Percentiles rank a stretch among this genome's conserved stretches.
phyloP scores from a whole-genome alignment of 2,113 vertebrate species.

The Dendrocopos noguchii region DNA sequence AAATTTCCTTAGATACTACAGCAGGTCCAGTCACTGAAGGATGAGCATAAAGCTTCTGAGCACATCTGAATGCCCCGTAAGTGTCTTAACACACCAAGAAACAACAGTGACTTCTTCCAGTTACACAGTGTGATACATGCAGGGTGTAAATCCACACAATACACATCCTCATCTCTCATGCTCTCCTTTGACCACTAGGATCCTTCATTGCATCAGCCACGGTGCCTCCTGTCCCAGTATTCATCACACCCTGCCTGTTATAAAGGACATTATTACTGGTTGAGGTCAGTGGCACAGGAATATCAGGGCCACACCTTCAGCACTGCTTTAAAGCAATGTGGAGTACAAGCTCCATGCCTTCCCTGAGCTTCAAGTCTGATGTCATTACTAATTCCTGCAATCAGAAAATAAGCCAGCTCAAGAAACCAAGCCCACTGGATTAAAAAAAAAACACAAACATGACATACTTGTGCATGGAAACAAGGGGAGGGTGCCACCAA shows the following conservation, averaged over 20 bases:
- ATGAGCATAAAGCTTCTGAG: neutral
- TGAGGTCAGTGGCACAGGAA: neutral
- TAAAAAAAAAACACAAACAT: neutral
- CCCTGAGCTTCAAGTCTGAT: neutral
- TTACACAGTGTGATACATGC: neutral
- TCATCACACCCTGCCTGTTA: rapidly evolving
- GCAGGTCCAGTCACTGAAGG: neutral
- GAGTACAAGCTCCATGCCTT: neutral
- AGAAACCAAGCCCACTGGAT: neutral
- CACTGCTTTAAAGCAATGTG: neutral
- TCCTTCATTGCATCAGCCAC: neutral
- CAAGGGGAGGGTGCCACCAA: neutral
- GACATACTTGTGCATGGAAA: neutral
- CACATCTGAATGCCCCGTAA: neutral
- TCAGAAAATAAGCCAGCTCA: neutral
- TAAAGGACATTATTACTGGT: neutral
- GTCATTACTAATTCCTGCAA: neutral
- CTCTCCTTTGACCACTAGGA: neutral
- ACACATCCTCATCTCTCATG: neutral
- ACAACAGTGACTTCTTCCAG: neutral
- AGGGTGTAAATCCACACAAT: neutral
- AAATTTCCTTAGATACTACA: neutral
- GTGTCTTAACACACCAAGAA: neutral
- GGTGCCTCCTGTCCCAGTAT: neutral
- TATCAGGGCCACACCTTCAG: neutral